Evolutionary conservation across 2,797 vertebrate genomes (phyloP), one percentile per base, ranked within the genome.

Genomic region (Enteromius viviparus): DNA sequence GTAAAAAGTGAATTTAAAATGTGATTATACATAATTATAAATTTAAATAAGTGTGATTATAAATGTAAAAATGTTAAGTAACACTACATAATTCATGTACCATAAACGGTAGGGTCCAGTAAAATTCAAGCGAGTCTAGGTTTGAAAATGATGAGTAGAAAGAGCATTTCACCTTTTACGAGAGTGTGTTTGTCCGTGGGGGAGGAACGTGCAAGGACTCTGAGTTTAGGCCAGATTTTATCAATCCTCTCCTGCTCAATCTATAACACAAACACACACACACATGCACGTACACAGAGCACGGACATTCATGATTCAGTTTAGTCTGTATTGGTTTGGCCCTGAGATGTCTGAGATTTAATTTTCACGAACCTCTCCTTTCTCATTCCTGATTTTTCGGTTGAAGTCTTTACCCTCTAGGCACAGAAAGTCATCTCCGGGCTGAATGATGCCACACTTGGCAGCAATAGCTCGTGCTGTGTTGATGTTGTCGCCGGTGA

Each of bases 221-320:
- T 94, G 76, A 98, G 94, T 87, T 96, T 97, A 81, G 96, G 97
- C 97, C 97, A 98, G 89, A 98, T 95, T 91, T 97, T 97, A 89
- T 98, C 97, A 17, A 97, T 96, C 0, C 96, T 95, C 88, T 97
- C 97, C 89, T 98, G 97, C 89, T 98, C 97, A 65, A 98, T 95
- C 97, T 97, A 91, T 64, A 87, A 85, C 42, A 87, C 29, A 15
- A 5, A 3, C 29, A 45, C 34, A 23, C 74, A 60, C 40, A 64
- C 42, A 53, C 47, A 65, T 9, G 40, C 76, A 78, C 58, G 10
- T 34, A 65, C 23, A 58, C 42, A 78, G 29, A 66, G 34, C 53
- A 55, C 64, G 21, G 78, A 66, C 40, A 51, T 77, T 34, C 64
- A 77, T 72, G 47, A 34, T 76, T 37, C 77, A 72, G 21, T 70